Evolutionary conservation across 2,113 vertebrate species (phyloP), one percentile per base, ranked within the genome.

Genomic region (Micromys minutus): DNA sequence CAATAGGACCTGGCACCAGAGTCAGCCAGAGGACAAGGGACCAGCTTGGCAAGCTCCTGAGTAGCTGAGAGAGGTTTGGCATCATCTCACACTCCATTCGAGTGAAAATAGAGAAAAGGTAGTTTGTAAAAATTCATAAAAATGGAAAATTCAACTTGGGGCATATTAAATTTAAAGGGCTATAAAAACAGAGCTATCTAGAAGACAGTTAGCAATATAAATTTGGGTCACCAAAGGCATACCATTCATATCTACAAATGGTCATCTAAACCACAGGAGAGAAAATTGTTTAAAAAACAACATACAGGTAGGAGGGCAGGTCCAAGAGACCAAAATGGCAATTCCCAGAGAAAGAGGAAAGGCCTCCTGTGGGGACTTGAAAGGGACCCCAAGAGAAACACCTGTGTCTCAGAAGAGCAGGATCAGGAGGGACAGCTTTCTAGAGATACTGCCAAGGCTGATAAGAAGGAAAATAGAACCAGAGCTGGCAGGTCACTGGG

Each of bases 391-490:
- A 36, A 1, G 36, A 67, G 76, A 36, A 87, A 47, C 34, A 17
- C 26, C 76, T 26, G 9, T 55, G 21, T 50, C 55, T 13, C 47
- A n/a, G 91, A 81, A 80, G 57, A 39, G 39, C 67, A 22, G 72
- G 75, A 19, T 81, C 69, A 36, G 89, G 83, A 79, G 6, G 52
- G 59, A 71, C 29, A 93, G 91, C 87, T 86, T 92, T 90, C 69
- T 87, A 50, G 42, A 94, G 71, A 45, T 1, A 42, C 77, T 2
- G 71, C 96, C 95, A 95, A 74, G 69, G 86, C 39, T 85, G 96
- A 93, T 93, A 92, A 95, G 94, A 89, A 45, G 5, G 67, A 93
- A 96, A 93, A 95, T 36, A 42, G 34, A 76, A 69, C 65, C 59
- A 5, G 4, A n/a, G 77, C 71, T 75, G 57, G 77, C 21, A 52